Base-by-base conservation (phyloP, 2,797 vertebrate species). In the Knipowitschia caucasica region DNA sequence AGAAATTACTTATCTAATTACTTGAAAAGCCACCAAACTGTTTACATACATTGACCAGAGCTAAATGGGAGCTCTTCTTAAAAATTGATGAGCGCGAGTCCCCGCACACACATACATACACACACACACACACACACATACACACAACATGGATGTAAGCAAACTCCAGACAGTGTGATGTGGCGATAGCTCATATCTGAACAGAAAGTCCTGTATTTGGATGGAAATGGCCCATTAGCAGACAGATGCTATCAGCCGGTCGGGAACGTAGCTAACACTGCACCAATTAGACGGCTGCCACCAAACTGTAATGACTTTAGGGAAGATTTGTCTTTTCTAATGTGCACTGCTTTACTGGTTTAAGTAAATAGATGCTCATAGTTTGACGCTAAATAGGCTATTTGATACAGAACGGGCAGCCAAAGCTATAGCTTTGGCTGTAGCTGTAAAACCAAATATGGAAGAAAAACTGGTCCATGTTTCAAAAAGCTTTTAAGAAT, bases 201-300 rank as follows among this genome's bases (percentile, higher is more conserved):
- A 21, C 53, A 65, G 64, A 53, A 63, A 67, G 58, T 50, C 35
- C 65, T 10, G 50, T 35, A 64, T 78, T 73, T 84, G 80, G 77
- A 65, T 80, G 70, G 67, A 74, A 70, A 79, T 65, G 64, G 61
- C 65, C 77, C 77, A 80, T 86, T 80, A 77, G 56, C 52, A 65
- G 63, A 75, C 73, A 63, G 80, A 84, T 83, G 69, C 46, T 71
- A 81, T 86, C 83, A 53, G 69, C 56, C 40, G 50, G 67, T 75
- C 77, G 68, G 78, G 71, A 84, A 82, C 33, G 33, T 56, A 35
- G 33, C 72, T 67, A 67, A 56, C 63, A 53, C 34, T 54, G 55
- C 53, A 66, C 53, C 75, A 80, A 78, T 78, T 64, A 56, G 49
- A 62, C 50, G 64, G 64, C 51, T 71, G 73, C 64, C 30, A 57